Evolutionary conservation across 2,113 vertebrate species (phyloP).

Genomic region (Polypterus senegalus): DNA sequence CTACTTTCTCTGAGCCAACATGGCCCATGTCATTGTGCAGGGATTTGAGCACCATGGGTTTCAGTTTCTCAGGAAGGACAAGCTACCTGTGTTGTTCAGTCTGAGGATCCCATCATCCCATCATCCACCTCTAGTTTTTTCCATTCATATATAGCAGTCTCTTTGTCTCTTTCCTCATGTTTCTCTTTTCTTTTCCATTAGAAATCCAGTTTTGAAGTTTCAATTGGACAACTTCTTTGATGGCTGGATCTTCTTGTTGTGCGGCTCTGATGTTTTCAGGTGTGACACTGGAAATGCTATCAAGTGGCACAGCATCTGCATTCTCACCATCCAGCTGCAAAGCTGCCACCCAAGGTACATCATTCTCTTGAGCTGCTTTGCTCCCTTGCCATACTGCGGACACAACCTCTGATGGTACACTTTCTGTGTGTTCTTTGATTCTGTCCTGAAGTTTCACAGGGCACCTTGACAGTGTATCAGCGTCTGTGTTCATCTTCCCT

Average conservation of each 20-base stretch:
- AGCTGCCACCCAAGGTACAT: not conserved
- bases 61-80: constrained; percentile 7
- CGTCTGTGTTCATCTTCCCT: constrained; percentile 9
- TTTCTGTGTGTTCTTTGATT: too few relatives aligned
- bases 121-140: constrained; percentile 8
- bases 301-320: not conserved
- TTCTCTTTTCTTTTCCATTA: constrained; percentile 1
- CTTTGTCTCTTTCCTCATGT: not conserved
- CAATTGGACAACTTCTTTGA: constrained; percentile 3
- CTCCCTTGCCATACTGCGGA: too few relatives aligned
- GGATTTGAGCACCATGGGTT: constrained; percentile 6
- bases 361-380: too few relatives aligned
- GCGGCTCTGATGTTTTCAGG: not conserved
- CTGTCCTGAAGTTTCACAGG: not conserved
- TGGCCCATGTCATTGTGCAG: constrained; percentile 19
- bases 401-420: too few relatives aligned
- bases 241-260: constrained; percentile 1
- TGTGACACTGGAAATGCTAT: not conserved
- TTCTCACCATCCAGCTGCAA: not conserved
- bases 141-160: constrained; percentile 8
- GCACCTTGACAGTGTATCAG: constrained; percentile 5
- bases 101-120: constrained; percentile 9
- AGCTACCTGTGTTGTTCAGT: not conserved
- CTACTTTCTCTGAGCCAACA: constrained; percentile 11
- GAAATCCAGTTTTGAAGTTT: constrained; percentile 5